Evolutionary conservation across 1,140 invertebrate species (phyloP).

Genomic region (Acromyrmex echinatior): DNA sequence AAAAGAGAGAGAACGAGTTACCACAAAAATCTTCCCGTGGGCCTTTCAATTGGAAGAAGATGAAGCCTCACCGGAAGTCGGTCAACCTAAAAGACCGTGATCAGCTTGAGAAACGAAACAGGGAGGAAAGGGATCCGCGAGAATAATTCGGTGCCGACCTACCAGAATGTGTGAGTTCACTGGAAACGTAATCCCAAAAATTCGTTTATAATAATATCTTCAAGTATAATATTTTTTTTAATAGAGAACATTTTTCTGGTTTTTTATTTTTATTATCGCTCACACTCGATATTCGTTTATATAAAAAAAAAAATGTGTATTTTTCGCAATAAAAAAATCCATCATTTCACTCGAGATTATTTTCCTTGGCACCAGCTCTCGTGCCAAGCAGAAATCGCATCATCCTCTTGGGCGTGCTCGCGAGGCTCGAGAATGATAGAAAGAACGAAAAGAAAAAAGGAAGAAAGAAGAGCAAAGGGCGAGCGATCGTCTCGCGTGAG

Average conservation of each 20-base stretch:
- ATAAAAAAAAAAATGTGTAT: neutral
- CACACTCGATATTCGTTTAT: neutral
- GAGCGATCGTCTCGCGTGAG: constrained; percentile 57
- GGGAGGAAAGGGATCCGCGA: constrained; percentile 16
- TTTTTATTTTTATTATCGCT: neutral
- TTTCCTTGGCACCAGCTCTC: constrained; percentile 14
- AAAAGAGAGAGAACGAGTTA: constrained; percentile 21
- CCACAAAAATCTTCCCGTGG: constrained; percentile 61
- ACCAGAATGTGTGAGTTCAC: neutral
- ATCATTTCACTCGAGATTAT: constrained; percentile 18
- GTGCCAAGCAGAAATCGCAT: constrained; percentile 33
- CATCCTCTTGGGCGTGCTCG: constrained; percentile 13
- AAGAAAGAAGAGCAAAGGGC: neutral
- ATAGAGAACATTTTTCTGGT: neutral
- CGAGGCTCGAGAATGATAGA: neutral
- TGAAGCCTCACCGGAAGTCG: constrained; percentile 62
- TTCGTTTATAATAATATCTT: neutral
- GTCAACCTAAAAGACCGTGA: constrained; percentile 65
- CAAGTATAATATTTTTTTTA: too few relatives aligned
- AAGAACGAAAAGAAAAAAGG: neutral
- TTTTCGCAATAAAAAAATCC: constrained; percentile 1
- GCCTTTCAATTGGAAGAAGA: constrained; percentile 51
- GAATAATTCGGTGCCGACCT: constrained; percentile 16
- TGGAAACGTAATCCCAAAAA: neutral
- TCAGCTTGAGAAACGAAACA: constrained; percentile 52